These are phyloP conservation scores for Botia kubotai DNA, from an alignment of 2,797 vertebrate species.

Conservation along the genomic window DNA sequence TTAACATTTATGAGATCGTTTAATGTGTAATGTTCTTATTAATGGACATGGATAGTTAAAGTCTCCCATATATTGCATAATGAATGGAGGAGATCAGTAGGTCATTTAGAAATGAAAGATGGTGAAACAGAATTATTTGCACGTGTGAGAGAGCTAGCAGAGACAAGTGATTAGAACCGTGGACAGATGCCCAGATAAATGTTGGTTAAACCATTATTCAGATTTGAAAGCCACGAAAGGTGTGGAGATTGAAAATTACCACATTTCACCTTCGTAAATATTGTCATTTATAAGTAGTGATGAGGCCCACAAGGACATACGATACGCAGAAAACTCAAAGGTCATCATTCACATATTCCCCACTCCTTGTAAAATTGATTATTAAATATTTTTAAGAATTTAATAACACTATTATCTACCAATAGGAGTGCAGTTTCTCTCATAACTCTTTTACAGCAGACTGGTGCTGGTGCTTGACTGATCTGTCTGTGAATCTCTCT, in stretches of 20 bases:
- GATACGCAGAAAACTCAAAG: neutral
- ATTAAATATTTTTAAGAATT: no score
- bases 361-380: no score
- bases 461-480: no score
- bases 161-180: constrained; percentile 28
- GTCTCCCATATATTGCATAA: constrained; percentile 75
- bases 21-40: constrained; percentile 77
- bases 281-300: neutral
- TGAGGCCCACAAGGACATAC: no score
- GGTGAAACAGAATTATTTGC: constrained; percentile 44
- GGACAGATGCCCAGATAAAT: constrained; percentile 54
- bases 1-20: constrained; percentile 80
- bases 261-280: constrained; percentile 8
- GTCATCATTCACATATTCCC: neutral
- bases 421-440: no score
- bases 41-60: constrained; percentile 78
- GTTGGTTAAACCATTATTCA: constrained; percentile 52
- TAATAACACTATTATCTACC: no score
- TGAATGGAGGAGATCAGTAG: constrained; percentile 77
- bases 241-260: neutral
- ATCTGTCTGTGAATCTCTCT: no score
- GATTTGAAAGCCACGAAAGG: constrained; percentile 19
- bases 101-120: constrained; percentile 82
- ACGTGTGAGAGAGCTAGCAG: constrained; percentile 9
- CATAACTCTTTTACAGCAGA: no score